phyloP scores from a whole-genome alignment of 2,797 vertebrate species.

The Phataginus tricuspis region DNA sequence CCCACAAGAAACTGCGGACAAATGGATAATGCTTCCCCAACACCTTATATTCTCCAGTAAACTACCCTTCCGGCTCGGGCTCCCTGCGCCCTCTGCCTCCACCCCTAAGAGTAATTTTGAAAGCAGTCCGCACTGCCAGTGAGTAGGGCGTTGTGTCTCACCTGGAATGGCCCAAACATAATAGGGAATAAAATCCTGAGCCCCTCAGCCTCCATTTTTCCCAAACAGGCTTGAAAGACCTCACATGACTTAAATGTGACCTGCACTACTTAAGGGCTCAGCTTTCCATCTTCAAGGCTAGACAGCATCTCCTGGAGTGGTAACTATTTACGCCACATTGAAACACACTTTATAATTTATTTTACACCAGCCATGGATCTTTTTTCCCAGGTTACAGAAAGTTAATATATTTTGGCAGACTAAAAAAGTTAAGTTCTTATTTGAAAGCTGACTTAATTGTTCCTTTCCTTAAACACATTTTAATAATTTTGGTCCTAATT shows the following conservation, averaged over 20 bases:
- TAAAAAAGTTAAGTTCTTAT: conserved; percentile 4
- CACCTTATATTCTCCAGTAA: not conserved
- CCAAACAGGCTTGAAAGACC: not conserved
- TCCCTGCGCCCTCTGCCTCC: not conserved
- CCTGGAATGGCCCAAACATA: conserved; percentile 17
- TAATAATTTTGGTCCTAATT: conserved; percentile 2
- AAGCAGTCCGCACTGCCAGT: not conserved
- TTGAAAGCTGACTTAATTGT: conserved; percentile 9
- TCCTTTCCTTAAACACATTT: conserved; percentile 24
- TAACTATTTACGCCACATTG: not conserved
- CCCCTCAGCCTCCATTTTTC: not conserved
- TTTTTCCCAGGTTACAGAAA: not conserved
- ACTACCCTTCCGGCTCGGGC: accelerated
- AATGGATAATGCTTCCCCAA: conserved; percentile 10
- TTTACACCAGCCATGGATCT: not conserved
- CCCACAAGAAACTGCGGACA: not conserved
- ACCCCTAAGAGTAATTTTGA: not conserved
- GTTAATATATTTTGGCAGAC: conserved; percentile 6
- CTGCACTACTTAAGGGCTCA: not conserved
- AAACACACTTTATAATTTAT: conserved; percentile 42
- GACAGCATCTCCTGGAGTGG: not conserved
- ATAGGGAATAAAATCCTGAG: not conserved
- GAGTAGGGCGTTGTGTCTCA: conserved; percentile 30
- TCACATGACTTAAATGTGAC: not conserved
- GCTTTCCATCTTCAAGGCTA: not conserved